A percentile compares a stretch with the other conserved stretches of the same genome.
These are phyloP conservation scores for Hypotaenidia okinawae DNA, from an alignment of 2,797 vertebrate species.

Conservation along the genomic window DNA sequence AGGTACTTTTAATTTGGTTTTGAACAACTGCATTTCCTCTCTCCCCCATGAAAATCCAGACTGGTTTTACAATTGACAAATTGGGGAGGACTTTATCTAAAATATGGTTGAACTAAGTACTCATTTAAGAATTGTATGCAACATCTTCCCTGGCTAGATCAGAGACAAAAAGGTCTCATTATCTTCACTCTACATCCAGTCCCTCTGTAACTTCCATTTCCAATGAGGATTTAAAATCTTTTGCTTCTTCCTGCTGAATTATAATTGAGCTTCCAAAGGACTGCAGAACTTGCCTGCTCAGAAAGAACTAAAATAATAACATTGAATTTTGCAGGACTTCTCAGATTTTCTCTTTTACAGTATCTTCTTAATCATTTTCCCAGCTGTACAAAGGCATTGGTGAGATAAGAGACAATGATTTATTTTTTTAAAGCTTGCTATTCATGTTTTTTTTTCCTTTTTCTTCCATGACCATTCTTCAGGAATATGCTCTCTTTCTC, in stretches of 20 bases:
- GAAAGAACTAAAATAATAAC: constrained; percentile 13
- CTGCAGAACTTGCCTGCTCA: not conserved
- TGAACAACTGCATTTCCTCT: not conserved
- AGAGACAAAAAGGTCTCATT: not conserved
- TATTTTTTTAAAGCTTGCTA: not conserved
- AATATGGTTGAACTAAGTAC: not conserved
- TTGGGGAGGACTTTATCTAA: not conserved
- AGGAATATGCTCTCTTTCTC: not conserved
- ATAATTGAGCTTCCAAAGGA: constrained; percentile 15
- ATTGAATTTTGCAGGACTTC: not conserved
- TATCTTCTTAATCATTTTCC: not conserved
- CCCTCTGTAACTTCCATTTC: constrained; percentile 5
- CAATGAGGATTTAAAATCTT: not conserved
- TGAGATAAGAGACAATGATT: not conserved
- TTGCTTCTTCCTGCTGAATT: constrained; percentile 8
- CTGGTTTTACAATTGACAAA: not conserved
- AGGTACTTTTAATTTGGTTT: not conserved
- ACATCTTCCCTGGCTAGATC: not conserved
- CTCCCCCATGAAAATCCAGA: not conserved
- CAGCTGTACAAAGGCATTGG: not conserved
- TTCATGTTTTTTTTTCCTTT: not conserved
- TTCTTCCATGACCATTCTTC: not conserved
- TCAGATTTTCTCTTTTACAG: not conserved
- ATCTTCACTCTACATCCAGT: not conserved
- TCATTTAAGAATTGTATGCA: not conserved